A percentile compares a stretch with the other conserved stretches of the same genome.
These are phyloP conservation scores for Lithophane ornitopus DNA, from an alignment of 2,888 invertebrate genomes.

Conservation along the genomic window DNA sequence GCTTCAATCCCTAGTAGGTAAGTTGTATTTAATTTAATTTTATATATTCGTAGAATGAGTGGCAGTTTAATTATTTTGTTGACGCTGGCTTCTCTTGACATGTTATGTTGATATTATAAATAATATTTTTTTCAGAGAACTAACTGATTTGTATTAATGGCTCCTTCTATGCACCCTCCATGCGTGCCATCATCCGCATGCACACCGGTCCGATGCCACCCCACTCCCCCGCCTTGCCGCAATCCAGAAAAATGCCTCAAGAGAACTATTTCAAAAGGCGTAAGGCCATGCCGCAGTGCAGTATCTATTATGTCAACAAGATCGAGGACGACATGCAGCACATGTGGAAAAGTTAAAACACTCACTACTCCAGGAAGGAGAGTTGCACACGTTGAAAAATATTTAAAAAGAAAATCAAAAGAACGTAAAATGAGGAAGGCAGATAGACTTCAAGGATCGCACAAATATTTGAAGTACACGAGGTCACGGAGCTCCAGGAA, in stretches of 20 bases:
- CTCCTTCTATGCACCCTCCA: constrained; percentile 82
- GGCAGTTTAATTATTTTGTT: constrained; percentile 73
- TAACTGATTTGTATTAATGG: constrained; percentile 70
- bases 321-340: constrained; percentile 76
- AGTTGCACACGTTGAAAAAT: constrained; percentile 72
- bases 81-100: constrained; percentile 76
- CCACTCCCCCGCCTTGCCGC: constrained; percentile 81
- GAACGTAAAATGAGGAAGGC: constrained; percentile 77
- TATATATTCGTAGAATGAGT: constrained; percentile 71
- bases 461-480: constrained; percentile 74
- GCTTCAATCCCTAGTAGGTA: constrained; percentile 63
- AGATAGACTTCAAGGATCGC: constrained; percentile 77
- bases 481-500: constrained; percentile 67
- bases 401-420: constrained; percentile 78
- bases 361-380: constrained; percentile 65
- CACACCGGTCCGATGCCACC: constrained; percentile 82
- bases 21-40: constrained; percentile 60
- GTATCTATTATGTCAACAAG: constrained; percentile 83
- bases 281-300: constrained; percentile 82
- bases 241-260: constrained; percentile 83
- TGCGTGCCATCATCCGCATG: constrained; percentile 85
- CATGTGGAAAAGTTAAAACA: constrained; percentile 76
- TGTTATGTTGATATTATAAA: constrained; percentile 21
- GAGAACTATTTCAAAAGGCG: constrained; percentile 77
- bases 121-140: constrained; percentile 74